Base-by-base conservation (phyloP, 1,140 invertebrate species). In the Lasaia peninsularis region DNA sequence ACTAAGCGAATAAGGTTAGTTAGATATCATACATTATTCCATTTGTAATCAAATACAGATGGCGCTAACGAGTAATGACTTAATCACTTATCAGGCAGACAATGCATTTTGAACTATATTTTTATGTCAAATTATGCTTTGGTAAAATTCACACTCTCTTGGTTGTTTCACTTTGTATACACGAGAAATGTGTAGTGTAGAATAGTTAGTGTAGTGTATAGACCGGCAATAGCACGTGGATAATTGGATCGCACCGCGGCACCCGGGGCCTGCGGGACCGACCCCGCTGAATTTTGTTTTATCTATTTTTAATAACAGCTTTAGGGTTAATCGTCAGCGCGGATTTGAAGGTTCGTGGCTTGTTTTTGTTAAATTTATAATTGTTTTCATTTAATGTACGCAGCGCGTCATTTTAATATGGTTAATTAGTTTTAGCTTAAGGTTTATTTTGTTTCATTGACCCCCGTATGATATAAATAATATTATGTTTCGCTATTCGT, bases 261-360 rank as follows among this genome's bases (percentile, higher is more conserved):
- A 72, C 76, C 76, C 73, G 65, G 58, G 69, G 58, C 78, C 73
- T 66, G 9, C 56, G 75, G 71, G 80, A 80, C 67, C 56, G 61
- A 64, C 69, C 63, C 66, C 68, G 64, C 77, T 76, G 69, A 81
- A 86, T 86, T 80, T 81, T 78, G 74, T 81, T 82, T 73, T 83
- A 86, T 83, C 77, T 83, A 86, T 86, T 86, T 86, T 86, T 83
- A 81, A 86, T 80, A 69, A 63, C 69, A 54, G 59, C 63, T 75
- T 67, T 66, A 72, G 77, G 76, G 78, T 81, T 82, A 79, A 80
- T 84, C 75, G 72, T 74, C 62, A 65, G 73, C 72, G 61, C 61
- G 60, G 71, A 78, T 77, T 79, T 77, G 66, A 76, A 67, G 69
- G 71, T 52, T 56, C 60, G 67, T 52, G 58, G 58, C 70, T 65